Base-by-base conservation (phyloP, 2,113 vertebrate species). In the Oceanites oceanicus region DNA sequence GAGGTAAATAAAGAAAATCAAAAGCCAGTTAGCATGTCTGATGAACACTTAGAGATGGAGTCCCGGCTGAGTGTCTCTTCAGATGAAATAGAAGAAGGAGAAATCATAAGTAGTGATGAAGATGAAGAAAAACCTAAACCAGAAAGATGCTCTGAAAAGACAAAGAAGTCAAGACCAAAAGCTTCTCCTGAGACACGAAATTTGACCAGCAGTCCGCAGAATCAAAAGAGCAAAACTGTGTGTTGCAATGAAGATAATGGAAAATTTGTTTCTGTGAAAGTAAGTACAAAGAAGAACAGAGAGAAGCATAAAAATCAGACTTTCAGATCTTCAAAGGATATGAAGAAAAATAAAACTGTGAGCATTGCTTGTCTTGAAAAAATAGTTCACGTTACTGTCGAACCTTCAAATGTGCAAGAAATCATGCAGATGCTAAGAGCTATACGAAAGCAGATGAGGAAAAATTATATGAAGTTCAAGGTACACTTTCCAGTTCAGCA, bases 391-490 rank as follows among this genome's bases (percentile, higher is more conserved):
- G 93, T 98, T 95, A 92, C 97, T 95, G 88, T 84, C 79, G 96
- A 88, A 59, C 98, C 99, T 68, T 98, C 98, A 82, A 98, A 95
- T 40, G 42, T 98, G 12, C 98, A 98, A 52, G 99, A 99, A 68
- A 97, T 99, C 50, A 99, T 99, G 98, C 99, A 99, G 63, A 99
- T 99, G 95, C 97, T 99, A 55, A 98, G 96, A 95, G 96, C 97
- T 53, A 97, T 99, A 96, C 98, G 99, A 36, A 96, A 98, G 18
- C 98, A 99, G 93, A 98, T 99, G 92, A 98, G 99, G 49, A 99
- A 98, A 94, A 99, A 98, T 96, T 99, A 99, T 27, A 99, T 99
- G 99, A 99, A 99, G 94, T 99, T 99, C 94, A 99, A 99, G 93
- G 98, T 99, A 65, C 99, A 97, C 21, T 99, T 99, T 96, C 98